Conservation (phyloP, 2,797 vertebrate genomes). For the Alcedo quadribrachys region DNA sequence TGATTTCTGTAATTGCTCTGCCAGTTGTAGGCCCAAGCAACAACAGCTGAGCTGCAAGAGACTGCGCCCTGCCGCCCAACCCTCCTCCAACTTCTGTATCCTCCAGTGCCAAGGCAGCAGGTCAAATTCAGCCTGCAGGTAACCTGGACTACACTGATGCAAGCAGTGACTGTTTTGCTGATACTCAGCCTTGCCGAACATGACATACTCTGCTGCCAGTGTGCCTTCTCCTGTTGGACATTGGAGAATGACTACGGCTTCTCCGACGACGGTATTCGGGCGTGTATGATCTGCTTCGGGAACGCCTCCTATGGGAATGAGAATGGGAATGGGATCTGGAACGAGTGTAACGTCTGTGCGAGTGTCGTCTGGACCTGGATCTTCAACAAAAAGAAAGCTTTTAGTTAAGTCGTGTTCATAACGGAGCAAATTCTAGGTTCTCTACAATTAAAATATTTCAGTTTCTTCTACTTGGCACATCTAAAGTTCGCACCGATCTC, state of each 20-base stretch:
- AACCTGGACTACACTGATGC: background rate
- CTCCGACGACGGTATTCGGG: conserved; percentile 87
- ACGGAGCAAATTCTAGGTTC: background rate
- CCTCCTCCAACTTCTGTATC: accelerated
- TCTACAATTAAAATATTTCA: background rate
- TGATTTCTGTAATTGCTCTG: background rate
- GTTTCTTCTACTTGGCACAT: background rate
- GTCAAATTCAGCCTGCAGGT: background rate
- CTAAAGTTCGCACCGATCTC: background rate
- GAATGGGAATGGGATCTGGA: conserved; percentile 85
- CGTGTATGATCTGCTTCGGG: conserved; percentile 89
- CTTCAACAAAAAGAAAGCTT: conserved; percentile 74
- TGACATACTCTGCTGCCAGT: conserved; percentile 89
- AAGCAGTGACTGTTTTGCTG: background rate
- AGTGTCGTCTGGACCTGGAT: conserved; percentile 88
- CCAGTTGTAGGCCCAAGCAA: background rate
- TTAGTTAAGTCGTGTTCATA: background rate
- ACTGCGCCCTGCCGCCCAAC: background rate
- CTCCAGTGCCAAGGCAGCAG: background rate
- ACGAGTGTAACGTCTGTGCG: conserved; percentile 86
- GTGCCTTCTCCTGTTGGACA: conserved; percentile 87
- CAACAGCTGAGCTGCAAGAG: background rate
- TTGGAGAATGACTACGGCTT: conserved; percentile 91
- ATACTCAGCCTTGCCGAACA: conserved; percentile 29
- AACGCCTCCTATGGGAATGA: conserved; percentile 87